A percentile compares a stretch with the other conserved stretches of the same genome.
Evolutionary conservation across 2,797 vertebrate genomes (phyloP).

Genomic region (Gastrophryne carolinensis): DNA sequence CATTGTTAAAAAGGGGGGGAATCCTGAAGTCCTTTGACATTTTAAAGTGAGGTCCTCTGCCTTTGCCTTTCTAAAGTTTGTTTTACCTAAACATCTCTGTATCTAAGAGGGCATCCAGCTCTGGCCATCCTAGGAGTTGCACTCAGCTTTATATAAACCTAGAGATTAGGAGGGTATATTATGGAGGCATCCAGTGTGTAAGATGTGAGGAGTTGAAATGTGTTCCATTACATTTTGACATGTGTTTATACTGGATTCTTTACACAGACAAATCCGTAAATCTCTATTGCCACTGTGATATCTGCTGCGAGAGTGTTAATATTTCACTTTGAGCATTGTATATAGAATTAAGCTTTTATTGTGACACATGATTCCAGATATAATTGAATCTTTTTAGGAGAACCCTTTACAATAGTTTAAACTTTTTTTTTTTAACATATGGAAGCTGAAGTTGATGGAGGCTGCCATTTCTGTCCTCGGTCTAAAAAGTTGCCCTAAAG

Average conservation of each 20-base stretch:
- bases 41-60: not conserved
- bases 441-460: too few relatives aligned
- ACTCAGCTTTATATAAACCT: constrained; percentile 19
- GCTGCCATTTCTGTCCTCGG: too few relatives aligned
- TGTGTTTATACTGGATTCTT: constrained; percentile 38
- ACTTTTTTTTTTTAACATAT: too few relatives aligned
- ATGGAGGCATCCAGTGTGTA: constrained; percentile 2
- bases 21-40: not conserved
- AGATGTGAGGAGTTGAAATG: not conserved
- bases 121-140: not conserved
- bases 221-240: constrained; percentile 16
- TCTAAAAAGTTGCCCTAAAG: too few relatives aligned
- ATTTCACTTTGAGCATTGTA: constrained; percentile 22
- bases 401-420: too few relatives aligned
- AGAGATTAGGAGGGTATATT: constrained; percentile 13
- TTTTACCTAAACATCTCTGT: not conserved
- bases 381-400: constrained; percentile 15
- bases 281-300: constrained; percentile 16
- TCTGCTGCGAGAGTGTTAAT: constrained; percentile 14
- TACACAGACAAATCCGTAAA: constrained; percentile 9
- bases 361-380: constrained; percentile 11
- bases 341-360: not conserved
- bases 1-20: not conserved
- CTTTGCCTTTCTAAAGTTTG: constrained; percentile 14
- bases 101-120: not conserved